These are phyloP conservation scores for Agapornis canus DNA, from an alignment of 2,797 vertebrate species.

Conservation along the genomic window DNA sequence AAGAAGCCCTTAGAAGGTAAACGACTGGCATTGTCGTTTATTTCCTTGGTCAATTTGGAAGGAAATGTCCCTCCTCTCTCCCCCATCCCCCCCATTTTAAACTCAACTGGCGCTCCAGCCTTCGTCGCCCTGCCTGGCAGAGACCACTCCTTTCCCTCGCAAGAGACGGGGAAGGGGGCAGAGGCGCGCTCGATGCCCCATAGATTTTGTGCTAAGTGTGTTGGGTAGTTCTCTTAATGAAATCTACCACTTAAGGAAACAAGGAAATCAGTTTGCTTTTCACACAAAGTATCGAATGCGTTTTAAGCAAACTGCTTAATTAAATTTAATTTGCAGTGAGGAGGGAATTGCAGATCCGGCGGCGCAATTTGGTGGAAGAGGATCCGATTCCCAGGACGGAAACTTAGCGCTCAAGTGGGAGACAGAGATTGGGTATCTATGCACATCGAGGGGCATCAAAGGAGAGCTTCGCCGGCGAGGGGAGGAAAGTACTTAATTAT, in stretches of 20 bases:
- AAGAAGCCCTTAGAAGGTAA: not conserved
- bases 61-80: not conserved
- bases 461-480: not conserved
- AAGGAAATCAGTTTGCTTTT: conserved; percentile 57
- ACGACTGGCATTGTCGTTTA: not conserved
- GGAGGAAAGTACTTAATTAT: conserved; percentile 23
- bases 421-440: conserved; percentile 3
- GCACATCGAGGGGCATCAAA: conserved; percentile 30
- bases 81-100: not conserved
- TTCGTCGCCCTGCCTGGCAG: not conserved
- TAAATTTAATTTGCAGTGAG: conserved; percentile 50
- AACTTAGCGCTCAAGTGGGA: conserved; percentile 40
- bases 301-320: conserved; percentile 66
- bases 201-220: conserved; percentile 20
- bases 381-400: conserved; percentile 21
- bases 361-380: conserved; percentile 38
- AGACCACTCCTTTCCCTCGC: not conserved
- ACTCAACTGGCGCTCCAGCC: not conserved
- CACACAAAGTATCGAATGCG: conserved; percentile 51
- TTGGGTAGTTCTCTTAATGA: not conserved
- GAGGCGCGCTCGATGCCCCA: not conserved
- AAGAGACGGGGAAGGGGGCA: not conserved
- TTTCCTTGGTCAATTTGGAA: not conserved
- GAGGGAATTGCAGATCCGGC: conserved; percentile 57
- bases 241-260: conserved; percentile 28